phyloP scores from a whole-genome alignment of 1,140 invertebrate species.

The Episyrphus balteatus region DNA sequence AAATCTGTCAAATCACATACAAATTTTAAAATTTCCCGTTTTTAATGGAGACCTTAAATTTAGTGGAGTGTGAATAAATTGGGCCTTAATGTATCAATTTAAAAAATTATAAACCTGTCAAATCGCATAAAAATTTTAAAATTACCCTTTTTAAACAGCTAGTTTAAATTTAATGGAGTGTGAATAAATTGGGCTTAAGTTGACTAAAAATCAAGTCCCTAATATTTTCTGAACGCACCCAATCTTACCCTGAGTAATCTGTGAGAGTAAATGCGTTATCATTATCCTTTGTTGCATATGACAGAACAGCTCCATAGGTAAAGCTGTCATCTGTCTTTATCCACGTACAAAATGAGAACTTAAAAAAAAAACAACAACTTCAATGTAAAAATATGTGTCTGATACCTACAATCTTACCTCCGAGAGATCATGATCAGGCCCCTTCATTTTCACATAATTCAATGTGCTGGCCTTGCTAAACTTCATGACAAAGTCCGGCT shows the following conservation, averaged over 20 bases:
- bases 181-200: too few relatives aligned
- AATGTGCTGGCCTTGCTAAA: conserved; percentile 43
- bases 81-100: too few relatives aligned
- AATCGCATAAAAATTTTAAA: too few relatives aligned
- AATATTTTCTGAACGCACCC: background rate
- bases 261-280: conserved; percentile 59
- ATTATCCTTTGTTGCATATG: conserved; percentile 47
- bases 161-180: too few relatives aligned
- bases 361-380: conserved; percentile 4
- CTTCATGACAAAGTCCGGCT: conserved; percentile 41
- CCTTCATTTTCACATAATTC: conserved; percentile 42
- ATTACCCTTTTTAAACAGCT: too few relatives aligned
- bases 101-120: too few relatives aligned
- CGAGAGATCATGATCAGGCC: conserved; percentile 32
- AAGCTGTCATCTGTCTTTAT: conserved; percentile 48
- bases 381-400: background rate
- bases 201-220: too few relatives aligned
- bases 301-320: conserved; percentile 62
- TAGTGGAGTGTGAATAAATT: too few relatives aligned
- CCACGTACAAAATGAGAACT: conserved; percentile 56
- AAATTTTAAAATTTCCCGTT: too few relatives aligned
- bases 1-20: too few relatives aligned
- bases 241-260: conserved; percentile 55
- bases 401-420: conserved; percentile 31
- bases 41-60: too few relatives aligned